Base-by-base conservation (phyloP, 2,113 vertebrate species). In the Indicator indicator region DNA sequence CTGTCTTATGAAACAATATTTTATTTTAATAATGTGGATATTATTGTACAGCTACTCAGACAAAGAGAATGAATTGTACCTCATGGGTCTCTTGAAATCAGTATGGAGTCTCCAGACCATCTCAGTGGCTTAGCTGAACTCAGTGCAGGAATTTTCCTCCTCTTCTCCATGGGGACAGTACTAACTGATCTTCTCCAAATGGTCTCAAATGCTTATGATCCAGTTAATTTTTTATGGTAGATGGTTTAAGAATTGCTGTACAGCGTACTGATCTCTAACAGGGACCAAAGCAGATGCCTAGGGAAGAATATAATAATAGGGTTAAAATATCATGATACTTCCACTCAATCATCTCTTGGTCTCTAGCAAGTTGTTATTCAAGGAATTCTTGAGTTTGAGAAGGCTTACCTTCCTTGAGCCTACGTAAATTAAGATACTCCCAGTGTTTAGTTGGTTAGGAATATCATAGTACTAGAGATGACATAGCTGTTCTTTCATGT, bases 21-120 rank as follows among this genome's bases (percentile, higher is more conserved):
- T 96, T 89, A 85, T 94, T 96, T 91, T 91, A 93, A 93, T 93
- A 94, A 88, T 88, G 60, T 95, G 91, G 55, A 62, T 94, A 68
- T 94, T 93, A 84, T 89, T 94, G 93, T 88, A 78, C 83, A 89
- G 83, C 63, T 85, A 87, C 75, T 93, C 84, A 91, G 91, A 87
- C 68, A 76, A 89, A 89, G 85, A 92, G 89, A 87, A 84, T 86
- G 89, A 94, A 95, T 68, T 89, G 64, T 77, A 91, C 82, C 79
- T 95, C 72, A 58, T 71, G 87, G 69, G 72, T 89, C 88, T 83
- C 91, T 95, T 93, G 85, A 93, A 95, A 94, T 80, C 87, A 74
- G 83, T 86, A 89, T 68, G 82, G 64, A 83, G 75, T 71, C 87
- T 94, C 94, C 75, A 83, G 91, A 89, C 91, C 91, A 94, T 62